A percentile compares a stretch with the other conserved stretches of the same genome.
These are phyloP conservation scores for Syngnathoides biaculeatus DNA, from an alignment of 2,113 vertebrate species.

Conservation along the genomic window DNA sequence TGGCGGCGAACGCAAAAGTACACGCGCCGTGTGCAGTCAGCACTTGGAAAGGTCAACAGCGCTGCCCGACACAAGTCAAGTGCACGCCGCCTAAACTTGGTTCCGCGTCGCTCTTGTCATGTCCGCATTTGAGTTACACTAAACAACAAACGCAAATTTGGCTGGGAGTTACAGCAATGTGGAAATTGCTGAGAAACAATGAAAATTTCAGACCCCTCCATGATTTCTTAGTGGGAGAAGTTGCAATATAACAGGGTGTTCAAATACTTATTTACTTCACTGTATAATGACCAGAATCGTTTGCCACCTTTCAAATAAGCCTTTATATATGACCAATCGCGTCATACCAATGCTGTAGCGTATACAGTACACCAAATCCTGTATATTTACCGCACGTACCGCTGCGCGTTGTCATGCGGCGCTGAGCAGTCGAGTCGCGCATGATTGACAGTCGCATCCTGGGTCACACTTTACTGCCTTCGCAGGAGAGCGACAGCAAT, in stretches of 20 bases:
- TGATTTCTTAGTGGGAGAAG: too few species aligned
- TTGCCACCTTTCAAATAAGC: too few species aligned
- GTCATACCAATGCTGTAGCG: background rate
- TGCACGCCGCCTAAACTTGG: background rate
- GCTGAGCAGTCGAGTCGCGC: conserved; percentile 79
- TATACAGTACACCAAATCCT: background rate
- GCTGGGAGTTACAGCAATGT: too few species aligned
- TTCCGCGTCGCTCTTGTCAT: background rate
- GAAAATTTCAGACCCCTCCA: too few species aligned
- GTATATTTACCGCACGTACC: conserved; percentile 50
- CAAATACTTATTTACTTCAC: too few species aligned
- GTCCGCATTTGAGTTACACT: background rate
- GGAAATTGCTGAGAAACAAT: too few species aligned
- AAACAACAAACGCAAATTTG: background rate
- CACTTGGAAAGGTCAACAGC: conserved; percentile 51
- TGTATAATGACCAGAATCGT: too few species aligned
- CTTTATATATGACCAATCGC: too few species aligned
- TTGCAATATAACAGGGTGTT: too few species aligned
- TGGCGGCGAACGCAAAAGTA: conserved; percentile 33
- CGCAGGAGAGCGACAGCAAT: conserved; percentile 89
- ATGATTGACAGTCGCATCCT: conserved; percentile 89
- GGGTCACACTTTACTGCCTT: conserved; percentile 94
- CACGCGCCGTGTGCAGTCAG: conserved; percentile 45
- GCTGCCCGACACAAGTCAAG: background rate
- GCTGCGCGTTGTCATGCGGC: conserved; percentile 80